These are phyloP conservation scores for Diadophis punctatus DNA, from an alignment of 2,113 vertebrate species.

Conservation along the genomic window DNA sequence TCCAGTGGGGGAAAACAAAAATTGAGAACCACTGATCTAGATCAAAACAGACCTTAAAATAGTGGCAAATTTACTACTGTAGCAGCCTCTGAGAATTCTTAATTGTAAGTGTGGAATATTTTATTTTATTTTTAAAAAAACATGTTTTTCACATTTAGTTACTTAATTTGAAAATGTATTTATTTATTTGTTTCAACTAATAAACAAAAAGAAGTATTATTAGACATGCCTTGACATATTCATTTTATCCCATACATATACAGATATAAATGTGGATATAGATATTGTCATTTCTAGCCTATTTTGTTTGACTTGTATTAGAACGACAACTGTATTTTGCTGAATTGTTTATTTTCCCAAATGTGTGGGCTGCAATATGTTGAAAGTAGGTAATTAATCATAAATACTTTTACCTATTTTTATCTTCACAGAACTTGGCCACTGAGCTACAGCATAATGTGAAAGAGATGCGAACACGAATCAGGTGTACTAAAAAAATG, in stretches of 20 bases:
- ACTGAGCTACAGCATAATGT: conserved; percentile 78
- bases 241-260: not conserved
- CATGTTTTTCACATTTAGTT: not conserved
- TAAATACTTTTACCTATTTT: not conserved
- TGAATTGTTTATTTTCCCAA: not conserved
- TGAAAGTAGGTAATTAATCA: not conserved
- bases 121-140: not conserved
- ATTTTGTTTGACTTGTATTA: not conserved
- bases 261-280: not conserved
- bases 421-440: conserved; percentile 70
- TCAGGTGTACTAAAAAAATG: conserved; percentile 75
- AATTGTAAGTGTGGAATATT: not conserved
- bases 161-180: not conserved
- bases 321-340: not conserved
- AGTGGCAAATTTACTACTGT: not conserved
- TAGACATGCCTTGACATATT: not conserved
- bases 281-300: not conserved
- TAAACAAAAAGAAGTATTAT: not conserved
- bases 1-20: not conserved
- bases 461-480: conserved; percentile 72
- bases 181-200: not conserved
- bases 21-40: not conserved
- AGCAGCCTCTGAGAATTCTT: not conserved
- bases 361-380: not conserved
- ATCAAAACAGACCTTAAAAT: not conserved